Evolutionary conservation across 2,888 invertebrate genomes (phyloP).

Genomic region (Diadromus collaris): DNA sequence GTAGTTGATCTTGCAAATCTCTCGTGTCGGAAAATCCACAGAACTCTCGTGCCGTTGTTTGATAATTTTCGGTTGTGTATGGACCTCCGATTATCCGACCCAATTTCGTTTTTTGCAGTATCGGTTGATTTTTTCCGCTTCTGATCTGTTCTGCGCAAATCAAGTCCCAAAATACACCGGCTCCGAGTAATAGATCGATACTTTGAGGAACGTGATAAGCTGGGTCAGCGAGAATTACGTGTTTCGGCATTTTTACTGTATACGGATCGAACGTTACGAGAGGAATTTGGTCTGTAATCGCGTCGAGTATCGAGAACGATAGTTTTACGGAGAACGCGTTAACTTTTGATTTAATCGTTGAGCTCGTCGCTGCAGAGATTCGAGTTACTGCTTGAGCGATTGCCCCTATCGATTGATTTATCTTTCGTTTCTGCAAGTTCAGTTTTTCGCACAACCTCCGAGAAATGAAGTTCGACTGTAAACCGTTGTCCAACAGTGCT

Average conservation of each 20-base stretch:
- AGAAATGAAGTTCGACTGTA: slow-evolving; percentile 54
- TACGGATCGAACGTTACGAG: slow-evolving; percentile 17
- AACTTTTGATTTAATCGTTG: slow-evolving; percentile 35
- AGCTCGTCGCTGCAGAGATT: slow-evolving; percentile 24
- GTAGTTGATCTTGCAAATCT: slow-evolving; percentile 41
- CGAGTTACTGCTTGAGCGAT: slow-evolving; percentile 19
- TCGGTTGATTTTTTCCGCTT: slow-evolving; percentile 28
- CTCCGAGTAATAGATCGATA: slow-evolving; percentile 41
- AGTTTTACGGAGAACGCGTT: slow-evolving; percentile 37
- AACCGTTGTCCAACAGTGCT: slow-evolving; percentile 60
- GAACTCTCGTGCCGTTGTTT: background rate
- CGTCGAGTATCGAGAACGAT: slow-evolving; percentile 30
- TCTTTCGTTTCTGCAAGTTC: slow-evolving; percentile 7
- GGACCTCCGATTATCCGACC: slow-evolving; percentile 49
- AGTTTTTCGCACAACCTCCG: slow-evolving; percentile 13
- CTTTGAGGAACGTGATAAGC: slow-evolving; percentile 26
- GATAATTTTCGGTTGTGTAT: slow-evolving; percentile 13
- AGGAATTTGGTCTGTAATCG: slow-evolving; percentile 42
- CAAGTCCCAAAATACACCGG: slow-evolving; percentile 44
- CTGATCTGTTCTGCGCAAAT: slow-evolving; percentile 36
- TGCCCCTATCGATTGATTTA: slow-evolving; percentile 24
- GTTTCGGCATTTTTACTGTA: slow-evolving; percentile 18
- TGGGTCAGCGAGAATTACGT: slow-evolving; percentile 39
- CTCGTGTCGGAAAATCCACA: slow-evolving; percentile 34
- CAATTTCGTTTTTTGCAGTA: slow-evolving; percentile 45